These are phyloP conservation scores for Andricus quercusramuli DNA, from an alignment of 2,888 invertebrate genomes.

Conservation along the genomic window DNA sequence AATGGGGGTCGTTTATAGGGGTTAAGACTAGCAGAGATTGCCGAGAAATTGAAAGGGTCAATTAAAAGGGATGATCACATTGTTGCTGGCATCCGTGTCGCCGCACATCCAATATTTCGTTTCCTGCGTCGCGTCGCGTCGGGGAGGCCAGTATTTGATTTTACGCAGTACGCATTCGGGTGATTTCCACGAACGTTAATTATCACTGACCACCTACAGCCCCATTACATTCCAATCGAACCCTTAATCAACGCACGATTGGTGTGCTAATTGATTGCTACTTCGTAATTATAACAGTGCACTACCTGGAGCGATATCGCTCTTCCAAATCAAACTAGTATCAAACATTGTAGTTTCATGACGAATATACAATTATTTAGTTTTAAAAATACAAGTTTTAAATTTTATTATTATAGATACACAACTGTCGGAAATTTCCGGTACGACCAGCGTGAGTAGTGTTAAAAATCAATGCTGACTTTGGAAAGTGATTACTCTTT, in stretches of 20 bases:
- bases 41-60: conserved; percentile 49
- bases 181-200: conserved; percentile 77
- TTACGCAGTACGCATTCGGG: conserved; percentile 74
- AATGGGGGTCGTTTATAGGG: conserved; percentile 15
- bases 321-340: conserved; percentile 59
- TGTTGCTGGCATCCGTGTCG: conserved; percentile 52
- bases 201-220: conserved; percentile 77
- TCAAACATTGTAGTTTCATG: background rate
- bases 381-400: too few species aligned
- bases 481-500: too few species aligned
- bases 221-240: conserved; percentile 78
- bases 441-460: too few species aligned
- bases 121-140: conserved; percentile 68
- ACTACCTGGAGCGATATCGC: conserved; percentile 68
- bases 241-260: conserved; percentile 79
- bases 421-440: too few species aligned
- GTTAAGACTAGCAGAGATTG: conserved; percentile 48
- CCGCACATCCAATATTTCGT: conserved; percentile 71
- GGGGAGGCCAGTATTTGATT: conserved; percentile 74
- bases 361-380: too few species aligned
- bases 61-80: conserved; percentile 42
- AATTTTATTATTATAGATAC: too few species aligned
- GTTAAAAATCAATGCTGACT: too few species aligned
- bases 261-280: conserved; percentile 78
- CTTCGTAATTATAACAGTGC: conserved; percentile 78